Evolutionary conservation across 2,797 vertebrate genomes (phyloP), one percentile per base, ranked within the genome.

Genomic region (Sylvilagus floridanus): DNA sequence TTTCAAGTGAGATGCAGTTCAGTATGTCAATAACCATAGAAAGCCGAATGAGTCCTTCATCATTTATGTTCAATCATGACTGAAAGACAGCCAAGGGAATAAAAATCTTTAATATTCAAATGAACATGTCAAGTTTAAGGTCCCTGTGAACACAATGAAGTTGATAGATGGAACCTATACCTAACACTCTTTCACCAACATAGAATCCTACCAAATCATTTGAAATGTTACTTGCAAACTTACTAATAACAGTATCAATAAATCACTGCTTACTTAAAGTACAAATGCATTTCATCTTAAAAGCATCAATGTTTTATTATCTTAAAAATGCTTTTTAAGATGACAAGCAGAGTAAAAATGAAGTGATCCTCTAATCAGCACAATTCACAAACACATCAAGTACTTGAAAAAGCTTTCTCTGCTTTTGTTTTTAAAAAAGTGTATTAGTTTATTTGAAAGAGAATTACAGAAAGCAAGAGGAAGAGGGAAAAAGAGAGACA

Each of bases 1-100:
- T 99, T 98, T 99, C 99, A 1, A 99, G 99, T n/a, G 99, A 99
- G 96, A 99, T 99, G 98, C 99, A 99, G 98, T 99, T 99, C 19
- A 99, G 99, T 0, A 99, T 99, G 9, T 99, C 99, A 84, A 99
- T 99, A 0, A 99, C 99, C 66, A 99, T 99, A 0, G 99, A 99
- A 0, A 99, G 99, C 97, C 99, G 99, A 37, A 99, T 99, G 97
- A 99, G 99, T 97, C 99, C 99, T 76, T 99, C 99, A 85, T 99
- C 98, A 97, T 99, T 99, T 99, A 99, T 99, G 71, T 99, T 99
- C 87, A 99, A 98, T 96, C 99, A 99, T 75, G 99, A 99, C 9
- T 99, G 99, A 9, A 99, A 99, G 97, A 99, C 99, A 5, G 99
- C 99, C 22, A 99, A 98, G 35, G 99, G 99, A 97, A 99, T 99